These are phyloP conservation scores for Dendronephthya gigantea DNA, from an alignment of 64 coral and sea anemone species.

Conservation along the genomic window DNA sequence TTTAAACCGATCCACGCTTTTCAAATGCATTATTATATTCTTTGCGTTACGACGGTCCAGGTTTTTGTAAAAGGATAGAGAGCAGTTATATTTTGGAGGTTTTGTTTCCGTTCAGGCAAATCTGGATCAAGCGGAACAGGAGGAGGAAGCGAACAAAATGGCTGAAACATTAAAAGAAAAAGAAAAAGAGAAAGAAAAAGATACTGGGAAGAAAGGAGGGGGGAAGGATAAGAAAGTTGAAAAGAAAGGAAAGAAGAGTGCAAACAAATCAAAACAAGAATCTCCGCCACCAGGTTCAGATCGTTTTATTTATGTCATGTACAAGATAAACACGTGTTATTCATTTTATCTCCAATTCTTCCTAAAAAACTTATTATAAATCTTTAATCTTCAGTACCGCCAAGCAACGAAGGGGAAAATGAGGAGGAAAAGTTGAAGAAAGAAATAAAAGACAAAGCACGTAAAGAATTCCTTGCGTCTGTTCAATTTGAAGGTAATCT, in stretches of 20 bases:
- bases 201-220: not conserved
- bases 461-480: constrained; percentile 77
- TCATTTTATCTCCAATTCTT: too few relatives aligned
- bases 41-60: too few relatives aligned
- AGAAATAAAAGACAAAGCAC: constrained; percentile 66
- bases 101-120: constrained; percentile 35
- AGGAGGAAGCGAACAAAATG: constrained; percentile 64
- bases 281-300: constrained; percentile 61
- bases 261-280: constrained; percentile 64
- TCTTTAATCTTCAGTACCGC: too few relatives aligned
- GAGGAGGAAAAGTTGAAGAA: constrained; percentile 82
- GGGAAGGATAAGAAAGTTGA: constrained; percentile 24
- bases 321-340: too few relatives aligned
- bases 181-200: constrained; percentile 21
- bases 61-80: too few relatives aligned
- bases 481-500: constrained; percentile 55
- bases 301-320: not conserved
- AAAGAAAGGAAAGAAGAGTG: constrained; percentile 79
- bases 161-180: constrained; percentile 71
- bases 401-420: constrained; percentile 55
- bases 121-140: constrained; percentile 82
- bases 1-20: too few relatives aligned
- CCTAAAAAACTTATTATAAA: too few relatives aligned
- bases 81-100: not conserved
- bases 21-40: too few relatives aligned